These are phyloP conservation scores for Actenoides hombroni DNA, from an alignment of 2,113 vertebrate genomes.

Conservation along the genomic window DNA sequence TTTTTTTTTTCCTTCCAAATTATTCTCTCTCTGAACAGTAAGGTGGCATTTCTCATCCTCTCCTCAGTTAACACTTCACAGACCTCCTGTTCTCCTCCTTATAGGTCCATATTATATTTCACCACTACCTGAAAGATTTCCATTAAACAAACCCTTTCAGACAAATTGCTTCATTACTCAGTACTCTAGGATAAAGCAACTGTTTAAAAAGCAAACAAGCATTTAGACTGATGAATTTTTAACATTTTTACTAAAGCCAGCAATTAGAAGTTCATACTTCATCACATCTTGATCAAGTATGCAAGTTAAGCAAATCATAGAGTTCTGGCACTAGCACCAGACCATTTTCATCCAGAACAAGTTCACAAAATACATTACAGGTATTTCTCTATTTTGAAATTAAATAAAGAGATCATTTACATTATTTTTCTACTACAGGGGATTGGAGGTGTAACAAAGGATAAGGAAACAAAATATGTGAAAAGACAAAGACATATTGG, in stretches of 20 bases:
- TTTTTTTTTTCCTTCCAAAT: neutral
- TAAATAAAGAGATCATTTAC: neutral
- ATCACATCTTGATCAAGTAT: conserved; percentile 17
- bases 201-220: neutral
- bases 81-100: neutral
- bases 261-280: neutral
- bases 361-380: conserved; percentile 32
- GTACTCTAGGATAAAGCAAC: neutral
- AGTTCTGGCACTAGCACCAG: conserved; percentile 21
- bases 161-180: neutral
- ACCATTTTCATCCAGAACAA: conserved; percentile 9
- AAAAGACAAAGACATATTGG: neutral
- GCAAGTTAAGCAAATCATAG: neutral
- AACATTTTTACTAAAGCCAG: neutral
- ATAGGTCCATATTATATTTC: neutral
- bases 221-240: neutral
- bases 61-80: neutral
- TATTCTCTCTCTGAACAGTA: conserved; percentile 12
- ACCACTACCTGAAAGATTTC: neutral
- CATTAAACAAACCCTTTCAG: neutral
- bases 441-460: neutral
- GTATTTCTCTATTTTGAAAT: too few relatives aligned
- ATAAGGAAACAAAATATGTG: neutral
- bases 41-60: neutral
- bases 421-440: neutral